A percentile compares a stretch with the other conserved stretches of the same genome.
Conservation (phyloP, 1,140 invertebrate species). For the Microplitis demolitor region DNA sequence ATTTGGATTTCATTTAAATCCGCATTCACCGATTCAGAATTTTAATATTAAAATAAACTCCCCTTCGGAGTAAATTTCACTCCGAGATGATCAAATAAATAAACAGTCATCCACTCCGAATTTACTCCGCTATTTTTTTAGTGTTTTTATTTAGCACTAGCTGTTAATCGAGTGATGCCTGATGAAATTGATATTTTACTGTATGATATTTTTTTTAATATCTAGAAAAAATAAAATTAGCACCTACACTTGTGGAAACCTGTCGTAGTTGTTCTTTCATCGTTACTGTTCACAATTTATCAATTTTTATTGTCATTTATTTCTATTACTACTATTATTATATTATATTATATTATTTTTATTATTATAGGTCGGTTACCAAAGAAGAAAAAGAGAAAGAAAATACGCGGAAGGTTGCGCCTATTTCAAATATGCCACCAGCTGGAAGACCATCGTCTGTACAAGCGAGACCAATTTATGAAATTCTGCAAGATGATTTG, state of each 20-base stretch:
- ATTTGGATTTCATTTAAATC: no score
- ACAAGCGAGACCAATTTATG: slow-evolving; percentile 53
- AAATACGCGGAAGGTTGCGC: slow-evolving; percentile 73
- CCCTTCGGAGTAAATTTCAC: no score
- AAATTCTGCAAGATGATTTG: slow-evolving; percentile 51
- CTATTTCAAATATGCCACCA: slow-evolving; percentile 44
- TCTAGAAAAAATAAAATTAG: background rate
- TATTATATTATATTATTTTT: background rate
- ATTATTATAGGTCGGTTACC: slow-evolving; percentile 69
- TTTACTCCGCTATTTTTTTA: no score
- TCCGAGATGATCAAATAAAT: no score
- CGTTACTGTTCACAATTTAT: slow-evolving; percentile 10
- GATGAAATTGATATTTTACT: background rate
- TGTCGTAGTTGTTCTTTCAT: slow-evolving; percentile 44
- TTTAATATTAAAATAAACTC: no score
- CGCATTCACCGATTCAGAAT: no score
- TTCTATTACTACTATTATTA: background rate
- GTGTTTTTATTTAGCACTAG: no score
- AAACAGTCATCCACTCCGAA: no score
- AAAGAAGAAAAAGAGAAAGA: slow-evolving; percentile 88
- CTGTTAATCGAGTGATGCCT: background rate
- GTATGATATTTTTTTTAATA: background rate
- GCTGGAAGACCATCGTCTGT: slow-evolving; percentile 57
- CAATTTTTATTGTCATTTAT: slow-evolving; percentile 18
- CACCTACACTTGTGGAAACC: slow-evolving; percentile 19